A percentile compares a stretch with the other conserved stretches of the same genome.
phyloP scores from a whole-genome alignment of 2,888 invertebrate genomes.

The Tiliacea citrago region DNA sequence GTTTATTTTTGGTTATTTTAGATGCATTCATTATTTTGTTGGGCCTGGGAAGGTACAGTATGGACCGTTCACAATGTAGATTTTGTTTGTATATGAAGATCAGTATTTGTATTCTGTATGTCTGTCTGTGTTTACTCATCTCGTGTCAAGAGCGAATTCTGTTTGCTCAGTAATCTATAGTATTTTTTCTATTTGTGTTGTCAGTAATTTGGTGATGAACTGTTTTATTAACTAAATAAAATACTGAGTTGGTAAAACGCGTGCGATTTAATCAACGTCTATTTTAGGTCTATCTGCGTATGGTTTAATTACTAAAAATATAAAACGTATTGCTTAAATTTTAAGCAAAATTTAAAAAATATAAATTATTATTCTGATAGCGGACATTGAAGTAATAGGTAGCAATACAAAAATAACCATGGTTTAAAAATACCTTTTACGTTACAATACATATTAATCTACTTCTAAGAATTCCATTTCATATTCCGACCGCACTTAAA shows the following conservation, averaged over 20 bases:
- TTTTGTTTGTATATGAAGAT: constrained; percentile 85
- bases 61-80: constrained; percentile 85
- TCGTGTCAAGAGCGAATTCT: constrained; percentile 78
- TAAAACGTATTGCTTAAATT: neutral
- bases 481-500: constrained; percentile 2
- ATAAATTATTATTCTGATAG: neutral
- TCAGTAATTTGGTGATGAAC: constrained; percentile 31
- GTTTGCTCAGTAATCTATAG: constrained; percentile 74
- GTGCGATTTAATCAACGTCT: neutral
- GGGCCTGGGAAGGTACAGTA: constrained; percentile 82
- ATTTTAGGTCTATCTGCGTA: constrained; percentile 1
- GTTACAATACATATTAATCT: constrained; percentile 7
- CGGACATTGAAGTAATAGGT: neutral
- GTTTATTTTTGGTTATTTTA: constrained; percentile 62
- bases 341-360: neutral
- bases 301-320: constrained; percentile 25
- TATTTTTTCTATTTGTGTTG: constrained; percentile 56
- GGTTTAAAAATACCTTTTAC: neutral
- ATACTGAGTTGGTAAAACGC: constrained; percentile 7
- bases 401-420: neutral
- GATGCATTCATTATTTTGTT: constrained; percentile 59
- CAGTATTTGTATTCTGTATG: constrained; percentile 80
- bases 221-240: constrained; percentile 24
- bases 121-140: constrained; percentile 78
- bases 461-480: constrained; percentile 18